Evolutionary conservation across 35 echinoderm and acorn worm species (phyloP).

Genomic region (Apostichopus californicus): DNA sequence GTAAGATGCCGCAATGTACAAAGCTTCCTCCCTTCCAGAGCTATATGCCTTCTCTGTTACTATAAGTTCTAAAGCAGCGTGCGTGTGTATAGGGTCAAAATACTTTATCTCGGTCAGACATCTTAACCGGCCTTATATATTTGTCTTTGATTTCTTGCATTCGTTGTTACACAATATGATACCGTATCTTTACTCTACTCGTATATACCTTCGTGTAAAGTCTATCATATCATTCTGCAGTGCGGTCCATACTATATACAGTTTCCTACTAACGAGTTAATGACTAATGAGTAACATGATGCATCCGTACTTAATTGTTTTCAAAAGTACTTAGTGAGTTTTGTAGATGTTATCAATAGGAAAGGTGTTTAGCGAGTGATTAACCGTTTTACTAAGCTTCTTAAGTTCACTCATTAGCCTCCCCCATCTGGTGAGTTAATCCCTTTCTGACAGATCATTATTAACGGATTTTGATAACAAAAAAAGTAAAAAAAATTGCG

Average conservation of each 20-base stretch:
- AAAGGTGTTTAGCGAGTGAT: slow-evolving; percentile 34
- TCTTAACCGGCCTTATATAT: not conserved
- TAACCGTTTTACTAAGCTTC: slow-evolving; percentile 11
- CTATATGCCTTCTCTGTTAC: too few relatives aligned
- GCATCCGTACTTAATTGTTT: not conserved
- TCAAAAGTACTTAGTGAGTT: not conserved
- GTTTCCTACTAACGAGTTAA: not conserved
- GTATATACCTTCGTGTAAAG: not conserved
- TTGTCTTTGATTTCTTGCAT: not conserved
- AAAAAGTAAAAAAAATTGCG: not conserved
- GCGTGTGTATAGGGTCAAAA: not conserved
- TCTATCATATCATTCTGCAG: too few relatives aligned
- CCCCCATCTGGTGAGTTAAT: slow-evolving; percentile 26
- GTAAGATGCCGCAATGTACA: too few relatives aligned
- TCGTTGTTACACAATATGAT: not conserved
- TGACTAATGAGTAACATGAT: not conserved
- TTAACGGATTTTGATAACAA: slow-evolving; percentile 19
- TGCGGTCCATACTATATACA: not conserved
- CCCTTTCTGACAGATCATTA: slow-evolving; percentile 29
- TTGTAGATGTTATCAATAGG: slow-evolving; percentile 9
- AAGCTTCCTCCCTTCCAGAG: too few relatives aligned
- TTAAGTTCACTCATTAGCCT: not conserved
- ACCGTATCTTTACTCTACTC: too few relatives aligned
- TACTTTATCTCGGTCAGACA: not conserved
- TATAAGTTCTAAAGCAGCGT: too few relatives aligned